Conservation (phyloP, 2,888 invertebrate genomes). For the Platynereis dumerilii region DNA sequence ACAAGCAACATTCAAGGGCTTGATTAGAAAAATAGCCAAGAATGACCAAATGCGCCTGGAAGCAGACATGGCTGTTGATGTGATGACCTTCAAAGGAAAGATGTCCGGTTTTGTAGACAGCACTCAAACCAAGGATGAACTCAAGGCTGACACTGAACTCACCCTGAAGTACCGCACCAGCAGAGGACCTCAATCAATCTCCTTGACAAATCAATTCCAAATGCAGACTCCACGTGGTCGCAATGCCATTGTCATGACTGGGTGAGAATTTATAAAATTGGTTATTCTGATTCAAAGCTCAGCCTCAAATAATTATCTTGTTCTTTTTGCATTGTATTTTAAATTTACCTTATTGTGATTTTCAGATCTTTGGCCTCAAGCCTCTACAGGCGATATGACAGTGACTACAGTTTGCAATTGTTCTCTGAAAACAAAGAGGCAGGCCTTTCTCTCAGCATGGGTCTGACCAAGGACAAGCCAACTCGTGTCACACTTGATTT, state of each 20-base stretch:
- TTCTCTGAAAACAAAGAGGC: neutral
- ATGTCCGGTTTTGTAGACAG: neutral
- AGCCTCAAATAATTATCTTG: too few species aligned
- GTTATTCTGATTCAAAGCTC: too few species aligned
- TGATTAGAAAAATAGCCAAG: neutral
- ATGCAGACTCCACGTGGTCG: conserved; percentile 1
- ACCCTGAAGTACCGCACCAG: neutral
- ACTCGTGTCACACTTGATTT: neutral
- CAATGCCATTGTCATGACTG: conserved; percentile 3
- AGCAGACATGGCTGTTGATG: neutral
- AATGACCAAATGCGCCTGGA: neutral
- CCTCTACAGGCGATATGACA: neutral
- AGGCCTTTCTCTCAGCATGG: neutral
- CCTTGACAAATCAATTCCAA: neutral
- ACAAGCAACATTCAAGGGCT: conserved; percentile 11
- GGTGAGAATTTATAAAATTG: too few species aligned
- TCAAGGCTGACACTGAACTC: neutral
- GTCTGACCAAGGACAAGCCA: conserved; percentile 7
- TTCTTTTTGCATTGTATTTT: too few species aligned
- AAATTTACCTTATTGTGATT: too few species aligned
- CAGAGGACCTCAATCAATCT: neutral
- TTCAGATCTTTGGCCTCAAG: neutral
- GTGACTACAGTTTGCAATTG: conserved; percentile 1
- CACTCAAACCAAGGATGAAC: neutral
- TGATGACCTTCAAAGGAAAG: neutral